These are phyloP conservation scores for Eristalis arbustorum DNA, from an alignment of 2,888 invertebrate genomes.

Conservation along the genomic window DNA sequence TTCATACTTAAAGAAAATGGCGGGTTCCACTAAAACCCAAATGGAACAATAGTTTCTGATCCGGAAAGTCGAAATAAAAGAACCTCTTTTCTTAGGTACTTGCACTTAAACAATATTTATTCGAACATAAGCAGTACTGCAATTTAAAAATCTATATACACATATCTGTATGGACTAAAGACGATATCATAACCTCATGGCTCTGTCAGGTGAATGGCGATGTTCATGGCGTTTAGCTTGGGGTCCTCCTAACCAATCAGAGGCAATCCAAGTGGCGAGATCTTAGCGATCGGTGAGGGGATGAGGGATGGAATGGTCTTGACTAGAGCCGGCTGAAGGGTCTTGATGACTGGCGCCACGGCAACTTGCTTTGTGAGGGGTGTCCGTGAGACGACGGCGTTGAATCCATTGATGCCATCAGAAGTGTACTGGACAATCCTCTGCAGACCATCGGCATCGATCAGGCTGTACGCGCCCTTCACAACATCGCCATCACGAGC, in stretches of 20 bases:
- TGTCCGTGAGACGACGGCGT: conserved; percentile 71
- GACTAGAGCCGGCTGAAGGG: conserved; percentile 47
- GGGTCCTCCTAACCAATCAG: not conserved
- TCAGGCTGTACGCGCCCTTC: conserved; percentile 71
- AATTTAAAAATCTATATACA: not conserved
- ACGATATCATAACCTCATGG: not conserved
- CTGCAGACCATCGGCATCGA: conserved; percentile 72
- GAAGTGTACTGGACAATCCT: conserved; percentile 72
- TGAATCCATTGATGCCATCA: conserved; percentile 72
- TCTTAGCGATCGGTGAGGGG: not conserved
- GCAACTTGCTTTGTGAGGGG: conserved; percentile 58
- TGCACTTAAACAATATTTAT: not conserved
- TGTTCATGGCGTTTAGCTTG: not conserved
- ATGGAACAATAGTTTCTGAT: too few species aligned
- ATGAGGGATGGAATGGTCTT: conserved; percentile 17
- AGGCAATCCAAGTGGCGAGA: conserved; percentile 10
- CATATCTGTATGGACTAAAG: not conserved
- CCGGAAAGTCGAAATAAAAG: not conserved
- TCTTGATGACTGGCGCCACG: conserved; percentile 48
- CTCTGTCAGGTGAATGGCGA: not conserved
- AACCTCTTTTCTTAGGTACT: not conserved
- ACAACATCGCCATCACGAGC: conserved; percentile 72
- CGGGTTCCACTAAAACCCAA: too few species aligned
- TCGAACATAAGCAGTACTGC: not conserved
- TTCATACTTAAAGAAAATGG: too few species aligned